phyloP scores from a whole-genome alignment of 2,888 invertebrate genomes.

The Steinernema hermaphroditum region DNA sequence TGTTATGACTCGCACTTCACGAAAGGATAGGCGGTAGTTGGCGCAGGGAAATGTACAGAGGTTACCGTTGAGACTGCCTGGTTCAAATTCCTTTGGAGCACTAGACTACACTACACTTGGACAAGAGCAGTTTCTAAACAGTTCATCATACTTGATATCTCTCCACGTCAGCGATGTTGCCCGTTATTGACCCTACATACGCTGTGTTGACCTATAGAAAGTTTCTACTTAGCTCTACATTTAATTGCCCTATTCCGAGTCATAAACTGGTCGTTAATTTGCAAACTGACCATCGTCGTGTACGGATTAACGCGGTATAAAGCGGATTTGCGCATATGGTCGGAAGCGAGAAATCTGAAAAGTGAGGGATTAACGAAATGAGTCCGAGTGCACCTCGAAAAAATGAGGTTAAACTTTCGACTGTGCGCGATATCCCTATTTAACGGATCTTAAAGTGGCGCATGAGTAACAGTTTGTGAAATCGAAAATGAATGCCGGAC shows the following conservation, averaged over 20 bases:
- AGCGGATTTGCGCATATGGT: conserved; percentile 1
- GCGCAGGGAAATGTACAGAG: no score
- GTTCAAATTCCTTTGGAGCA: no score
- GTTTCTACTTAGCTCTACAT: no score
- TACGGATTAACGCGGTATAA: not conserved
- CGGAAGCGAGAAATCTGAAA: not conserved
- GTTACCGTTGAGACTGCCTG: no score
- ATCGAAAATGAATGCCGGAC: not conserved
- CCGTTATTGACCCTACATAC: no score
- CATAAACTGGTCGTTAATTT: conserved; percentile 23
- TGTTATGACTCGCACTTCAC: no score
- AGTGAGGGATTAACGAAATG: conserved; percentile 18
- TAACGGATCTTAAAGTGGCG: not conserved
- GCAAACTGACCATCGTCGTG: conserved; percentile 18
- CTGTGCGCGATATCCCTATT: not conserved
- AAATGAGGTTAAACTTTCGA: not conserved
- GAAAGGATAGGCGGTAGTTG: no score
- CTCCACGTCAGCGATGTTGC: no score
- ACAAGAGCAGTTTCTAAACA: no score
- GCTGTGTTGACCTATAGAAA: no score
- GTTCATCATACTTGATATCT: no score
- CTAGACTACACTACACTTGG: no score
- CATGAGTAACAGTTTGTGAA: not conserved
- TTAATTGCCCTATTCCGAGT: not conserved
- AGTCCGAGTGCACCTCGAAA: not conserved